phyloP scores from a whole-genome alignment of 1,140 invertebrate species.

The Atopsyche davidsoni region DNA sequence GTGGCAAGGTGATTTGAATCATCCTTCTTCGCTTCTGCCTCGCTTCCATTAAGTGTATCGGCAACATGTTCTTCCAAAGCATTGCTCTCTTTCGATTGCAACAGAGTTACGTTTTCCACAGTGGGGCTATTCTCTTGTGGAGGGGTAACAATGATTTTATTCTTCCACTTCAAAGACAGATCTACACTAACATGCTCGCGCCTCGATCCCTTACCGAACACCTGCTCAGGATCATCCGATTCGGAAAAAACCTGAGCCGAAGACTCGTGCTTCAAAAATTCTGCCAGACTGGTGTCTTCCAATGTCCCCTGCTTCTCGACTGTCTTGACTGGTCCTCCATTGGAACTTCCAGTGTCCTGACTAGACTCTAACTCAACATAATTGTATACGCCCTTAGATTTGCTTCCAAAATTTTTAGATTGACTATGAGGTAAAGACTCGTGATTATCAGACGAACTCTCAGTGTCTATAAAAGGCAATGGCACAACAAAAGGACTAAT shows the following conservation, averaged over 20 bases:
- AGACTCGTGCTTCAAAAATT: slow-evolving; percentile 46
- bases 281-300: slow-evolving; percentile 45
- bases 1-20: slow-evolving; percentile 42
- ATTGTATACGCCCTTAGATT: slow-evolving; percentile 5
- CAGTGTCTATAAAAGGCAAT: slow-evolving; percentile 45
- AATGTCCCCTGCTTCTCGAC: slow-evolving; percentile 46
- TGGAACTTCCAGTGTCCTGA: slow-evolving; percentile 30
- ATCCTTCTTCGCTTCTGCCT: slow-evolving; percentile 37
- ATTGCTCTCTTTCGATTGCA: slow-evolving; percentile 41
- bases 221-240: slow-evolving; percentile 36
- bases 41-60: slow-evolving; percentile 1
- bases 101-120: slow-evolving; percentile 45
- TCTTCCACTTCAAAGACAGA: slow-evolving; percentile 47
- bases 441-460: slow-evolving; percentile 44
- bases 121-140: slow-evolving; percentile 49
- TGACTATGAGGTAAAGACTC: slow-evolving; percentile 40
- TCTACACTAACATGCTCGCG: slow-evolving; percentile 31
- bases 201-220: slow-evolving; percentile 24
- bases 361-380: slow-evolving; percentile 23
- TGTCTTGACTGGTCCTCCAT: slow-evolving; percentile 35
- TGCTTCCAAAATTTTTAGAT: slow-evolving; percentile 31
- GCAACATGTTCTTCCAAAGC: slow-evolving; percentile 32
- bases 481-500: slow-evolving; percentile 41
- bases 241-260: slow-evolving; percentile 40
- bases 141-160: slow-evolving; percentile 49